phyloP scores from a whole-genome alignment of 1,140 invertebrate genomes.

The Riptortus pedestris region DNA sequence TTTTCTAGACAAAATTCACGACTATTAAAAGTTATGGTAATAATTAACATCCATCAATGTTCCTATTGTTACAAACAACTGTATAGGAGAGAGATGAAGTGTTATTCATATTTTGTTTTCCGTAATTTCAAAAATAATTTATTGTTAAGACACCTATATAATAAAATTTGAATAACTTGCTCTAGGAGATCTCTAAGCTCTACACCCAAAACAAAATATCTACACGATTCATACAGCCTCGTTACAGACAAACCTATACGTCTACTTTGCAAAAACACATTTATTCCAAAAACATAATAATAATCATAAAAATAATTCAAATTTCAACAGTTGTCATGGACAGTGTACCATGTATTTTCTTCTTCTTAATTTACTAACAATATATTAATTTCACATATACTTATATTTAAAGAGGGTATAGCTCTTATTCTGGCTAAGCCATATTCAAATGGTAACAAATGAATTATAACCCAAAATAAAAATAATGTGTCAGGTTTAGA shows the following conservation, averaged over 20 bases:
- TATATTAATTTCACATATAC: too few species aligned
- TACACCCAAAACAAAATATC: background rate
- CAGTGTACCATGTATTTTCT: too few species aligned
- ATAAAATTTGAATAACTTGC: background rate
- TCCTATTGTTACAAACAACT: background rate
- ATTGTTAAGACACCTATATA: background rate
- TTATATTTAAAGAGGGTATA: too few species aligned
- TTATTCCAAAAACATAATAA: background rate
- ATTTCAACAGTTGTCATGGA: too few species aligned
- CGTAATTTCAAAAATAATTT: background rate
- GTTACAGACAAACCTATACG: background rate
- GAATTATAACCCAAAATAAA: too few species aligned
- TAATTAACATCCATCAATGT: background rate
- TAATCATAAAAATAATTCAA: too few species aligned
- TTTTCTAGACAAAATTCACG: background rate
- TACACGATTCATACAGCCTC: background rate
- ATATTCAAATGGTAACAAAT: too few species aligned
- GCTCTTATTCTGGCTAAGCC: too few species aligned
- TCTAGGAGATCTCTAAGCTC: background rate
- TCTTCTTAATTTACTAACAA: too few species aligned
- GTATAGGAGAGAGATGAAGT: background rate
- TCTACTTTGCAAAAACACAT: background rate
- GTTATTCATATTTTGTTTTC: background rate
- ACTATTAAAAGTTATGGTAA: background rate
- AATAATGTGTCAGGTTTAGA: too few species aligned